Base-by-base conservation (phyloP, 2,888 invertebrate genomes). In the Andrena hattorfiana region DNA sequence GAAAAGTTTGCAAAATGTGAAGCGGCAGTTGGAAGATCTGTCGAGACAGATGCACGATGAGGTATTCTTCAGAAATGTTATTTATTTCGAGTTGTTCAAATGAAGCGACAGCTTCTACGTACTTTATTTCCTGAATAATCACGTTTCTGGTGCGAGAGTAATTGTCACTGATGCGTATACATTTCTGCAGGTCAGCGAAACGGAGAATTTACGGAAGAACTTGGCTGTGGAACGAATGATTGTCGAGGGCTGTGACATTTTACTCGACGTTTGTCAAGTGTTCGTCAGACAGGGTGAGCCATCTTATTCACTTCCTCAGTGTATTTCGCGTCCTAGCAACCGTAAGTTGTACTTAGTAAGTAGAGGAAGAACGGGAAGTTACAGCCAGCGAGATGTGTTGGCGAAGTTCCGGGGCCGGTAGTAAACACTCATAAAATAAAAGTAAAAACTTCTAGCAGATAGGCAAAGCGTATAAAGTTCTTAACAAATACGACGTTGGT, bases 151-250 rank as follows among this genome's bases (percentile, higher is more conserved):
- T 16, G 16, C 8, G 2, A 3, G 8, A 5, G 5, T 30, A 35
- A 5, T 30, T 20, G 54, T 20, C 20, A 30, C 54, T 7, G 4
- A 54, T 70, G 16, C 1, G n/a, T n/a, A 0, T 4, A 32, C 6
- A 3, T 26, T 42, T 42, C 54, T 77, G 35, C 89, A 97, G 97
- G 97, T 97, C 49, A 98, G 98, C 92, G 98, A 98, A 94, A 98
- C 98, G 0, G 98, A 98, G 94, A 98, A 98, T 93, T 95, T 98
- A 70, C 95, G 98, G 30, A 98, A 98, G 94, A 98, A 98, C 93
- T 94, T 98, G 87, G 97, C 98, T 0, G 97, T 98, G 35, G 98
- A 98, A 94, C 95, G 98, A 66, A 98, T 98, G 98, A 98, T 98
- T 84, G 97, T 98, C 2, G 98, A 98, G 93, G 98, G 98, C 20